phyloP scores from a whole-genome alignment of 2,797 vertebrate species.

The Micrastur ruficollis region DNA sequence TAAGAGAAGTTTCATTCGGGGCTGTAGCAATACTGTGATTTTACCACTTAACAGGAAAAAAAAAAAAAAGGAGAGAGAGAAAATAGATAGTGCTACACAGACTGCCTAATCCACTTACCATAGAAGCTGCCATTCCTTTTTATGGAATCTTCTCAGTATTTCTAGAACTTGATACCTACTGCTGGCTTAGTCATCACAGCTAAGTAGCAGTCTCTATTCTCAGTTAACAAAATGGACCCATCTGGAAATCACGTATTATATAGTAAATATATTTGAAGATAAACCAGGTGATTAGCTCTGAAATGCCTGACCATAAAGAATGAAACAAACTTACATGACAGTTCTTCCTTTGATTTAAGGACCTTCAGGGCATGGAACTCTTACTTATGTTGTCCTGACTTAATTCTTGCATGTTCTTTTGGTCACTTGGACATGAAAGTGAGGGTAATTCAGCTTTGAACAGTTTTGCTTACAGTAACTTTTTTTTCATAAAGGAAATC shows the following conservation, averaged over 20 bases:
- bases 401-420: slow-evolving; percentile 40
- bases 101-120: neutral
- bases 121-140: neutral
- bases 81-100: neutral
- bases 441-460: neutral
- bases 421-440: slow-evolving; percentile 38
- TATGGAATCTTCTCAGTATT: neutral
- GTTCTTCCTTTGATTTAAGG: neutral
- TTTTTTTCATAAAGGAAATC: neutral
- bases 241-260: neutral
- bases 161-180: neutral
- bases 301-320: slow-evolving; percentile 10
- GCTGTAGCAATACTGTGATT: neutral
- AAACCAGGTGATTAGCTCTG: neutral
- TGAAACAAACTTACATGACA: neutral
- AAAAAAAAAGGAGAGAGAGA: neutral
- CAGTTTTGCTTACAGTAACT: slow-evolving; percentile 1
- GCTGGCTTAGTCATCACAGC: neutral
- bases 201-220: neutral
- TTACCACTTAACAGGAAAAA: neutral
- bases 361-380: neutral
- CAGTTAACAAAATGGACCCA: neutral
- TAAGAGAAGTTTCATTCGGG: neutral
- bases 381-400: neutral
- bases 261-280: neutral